phyloP scores from a whole-genome alignment of 2,797 vertebrate genomes.

The Gobionotothen gibberifrons region DNA sequence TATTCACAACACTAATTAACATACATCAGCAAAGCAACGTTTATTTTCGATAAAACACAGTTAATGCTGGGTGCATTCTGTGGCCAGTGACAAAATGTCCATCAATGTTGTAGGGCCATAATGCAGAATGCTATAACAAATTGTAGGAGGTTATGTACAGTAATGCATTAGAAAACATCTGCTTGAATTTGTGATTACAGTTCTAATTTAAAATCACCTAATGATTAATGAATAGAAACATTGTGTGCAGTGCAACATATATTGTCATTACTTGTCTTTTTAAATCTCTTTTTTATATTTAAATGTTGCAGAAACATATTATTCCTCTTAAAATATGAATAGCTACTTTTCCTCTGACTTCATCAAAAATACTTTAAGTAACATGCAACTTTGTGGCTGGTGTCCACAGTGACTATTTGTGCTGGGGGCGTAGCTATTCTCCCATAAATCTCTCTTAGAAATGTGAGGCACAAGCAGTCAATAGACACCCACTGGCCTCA shows the following conservation, averaged over 20 bases:
- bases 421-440: constrained; percentile 37
- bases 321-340: background rate
- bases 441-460: constrained; percentile 54
- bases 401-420: constrained; percentile 37
- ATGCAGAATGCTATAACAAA: background rate
- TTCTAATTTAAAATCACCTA: too few relatives aligned
- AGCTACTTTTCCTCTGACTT: constrained; percentile 15
- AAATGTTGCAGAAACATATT: background rate
- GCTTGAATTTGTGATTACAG: too few relatives aligned
- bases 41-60: constrained; percentile 30
- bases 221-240: too few relatives aligned
- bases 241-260: background rate
- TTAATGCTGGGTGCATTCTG: constrained; percentile 19
- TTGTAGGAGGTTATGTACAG: too few relatives aligned
- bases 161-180: too few relatives aligned
- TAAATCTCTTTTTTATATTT: background rate
- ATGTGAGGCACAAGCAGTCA: constrained; percentile 45
- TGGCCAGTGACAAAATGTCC: constrained; percentile 23
- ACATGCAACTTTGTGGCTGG: constrained; percentile 22
- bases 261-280: background rate
- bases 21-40: constrained; percentile 26
- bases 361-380: constrained; percentile 35
- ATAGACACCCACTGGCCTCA: constrained; percentile 35
- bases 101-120: constrained; percentile 13
- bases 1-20: constrained; percentile 36